phyloP scores from a whole-genome alignment of 1,140 invertebrate genomes.

The Sipha flava region DNA sequence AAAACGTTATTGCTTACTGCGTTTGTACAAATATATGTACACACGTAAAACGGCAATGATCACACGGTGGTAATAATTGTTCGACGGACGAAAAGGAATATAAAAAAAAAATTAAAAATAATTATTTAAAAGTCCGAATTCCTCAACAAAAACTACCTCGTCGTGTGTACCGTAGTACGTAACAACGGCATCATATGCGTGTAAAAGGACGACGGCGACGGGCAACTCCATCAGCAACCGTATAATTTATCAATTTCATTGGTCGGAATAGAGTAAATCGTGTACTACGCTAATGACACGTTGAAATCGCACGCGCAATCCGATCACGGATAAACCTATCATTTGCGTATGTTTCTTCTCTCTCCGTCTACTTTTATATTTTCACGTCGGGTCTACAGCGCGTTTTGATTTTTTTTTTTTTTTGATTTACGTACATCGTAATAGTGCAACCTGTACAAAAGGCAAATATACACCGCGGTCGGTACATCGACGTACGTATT shows the following conservation, averaged over 20 bases:
- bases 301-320: background rate
- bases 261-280: background rate
- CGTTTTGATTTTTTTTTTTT: too few relatives aligned
- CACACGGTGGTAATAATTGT: background rate
- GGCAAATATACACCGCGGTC: too few relatives aligned
- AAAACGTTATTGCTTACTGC: background rate
- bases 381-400: too few relatives aligned
- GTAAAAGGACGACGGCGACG: background rate
- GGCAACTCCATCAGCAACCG: background rate
- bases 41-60: background rate
- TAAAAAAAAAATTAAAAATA: background rate
- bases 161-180: background rate
- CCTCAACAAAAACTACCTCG: background rate
- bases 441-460: too few relatives aligned
- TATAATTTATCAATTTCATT: constrained; percentile 25
- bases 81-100: background rate
- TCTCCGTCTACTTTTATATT: too few relatives aligned
- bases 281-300: background rate
- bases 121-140: background rate
- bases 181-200: background rate
- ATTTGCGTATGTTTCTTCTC: background rate
- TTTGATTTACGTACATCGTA: background rate
- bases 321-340: background rate
- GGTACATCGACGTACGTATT: too few relatives aligned
- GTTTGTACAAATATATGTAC: background rate